Conservation (phyloP, 64 coral and sea anemone genomes). For the Montipora efflorescens region DNA sequence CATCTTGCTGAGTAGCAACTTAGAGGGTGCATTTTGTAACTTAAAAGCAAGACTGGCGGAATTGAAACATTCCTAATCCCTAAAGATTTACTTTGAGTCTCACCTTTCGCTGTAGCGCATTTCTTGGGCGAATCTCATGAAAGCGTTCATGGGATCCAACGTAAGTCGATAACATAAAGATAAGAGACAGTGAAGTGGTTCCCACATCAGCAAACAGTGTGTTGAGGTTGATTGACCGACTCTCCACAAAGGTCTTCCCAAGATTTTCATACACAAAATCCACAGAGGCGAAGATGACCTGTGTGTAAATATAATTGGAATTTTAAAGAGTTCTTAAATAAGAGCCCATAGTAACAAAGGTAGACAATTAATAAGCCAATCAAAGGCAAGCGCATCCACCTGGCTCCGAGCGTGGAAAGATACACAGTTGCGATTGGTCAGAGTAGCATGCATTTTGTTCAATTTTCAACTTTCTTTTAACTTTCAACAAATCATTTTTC, state of each 20-base stretch:
- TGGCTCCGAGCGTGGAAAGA: too few relatives aligned
- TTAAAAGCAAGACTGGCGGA: too few relatives aligned
- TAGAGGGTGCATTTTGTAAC: too few relatives aligned
- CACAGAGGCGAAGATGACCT: conserved; percentile 94
- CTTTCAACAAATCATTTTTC: too few relatives aligned
- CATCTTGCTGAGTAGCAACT: too few relatives aligned
- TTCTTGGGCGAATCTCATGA: conserved; percentile 90
- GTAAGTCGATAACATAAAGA: conserved; percentile 95
- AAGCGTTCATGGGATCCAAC: conserved; percentile 98
- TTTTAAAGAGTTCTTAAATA: too few relatives aligned
- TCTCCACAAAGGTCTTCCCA: conserved; percentile 95
- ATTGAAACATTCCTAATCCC: too few relatives aligned
- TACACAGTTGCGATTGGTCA: too few relatives aligned
- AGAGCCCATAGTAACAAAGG: not conserved
- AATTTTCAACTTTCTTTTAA: too few relatives aligned
- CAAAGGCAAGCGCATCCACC: too few relatives aligned
- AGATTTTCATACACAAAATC: conserved; percentile 95
- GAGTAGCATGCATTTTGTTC: too few relatives aligned
- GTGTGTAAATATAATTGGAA: not conserved
- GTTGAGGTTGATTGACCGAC: conserved; percentile 82
- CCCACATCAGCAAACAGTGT: conserved; percentile 87
- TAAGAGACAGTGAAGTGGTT: conserved; percentile 74
- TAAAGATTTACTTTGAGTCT: not conserved
- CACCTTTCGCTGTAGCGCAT: conserved; percentile 95
- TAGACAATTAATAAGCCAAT: too few relatives aligned